phyloP scores from a whole-genome alignment of 2,888 invertebrate species.

The Calameuta pallipes region DNA sequence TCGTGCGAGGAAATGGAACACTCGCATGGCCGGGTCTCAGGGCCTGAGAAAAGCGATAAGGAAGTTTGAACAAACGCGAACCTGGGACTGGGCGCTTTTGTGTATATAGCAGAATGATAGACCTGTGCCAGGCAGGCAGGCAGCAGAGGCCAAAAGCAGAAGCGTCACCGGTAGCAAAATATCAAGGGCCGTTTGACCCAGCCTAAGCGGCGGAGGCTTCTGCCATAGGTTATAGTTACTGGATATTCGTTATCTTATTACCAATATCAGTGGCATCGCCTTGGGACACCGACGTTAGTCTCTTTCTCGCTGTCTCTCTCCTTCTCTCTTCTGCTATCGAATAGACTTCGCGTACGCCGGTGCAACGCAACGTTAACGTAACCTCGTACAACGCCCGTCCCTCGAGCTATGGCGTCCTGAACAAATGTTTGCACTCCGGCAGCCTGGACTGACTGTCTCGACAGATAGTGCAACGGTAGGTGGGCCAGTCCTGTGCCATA shows the following conservation, averaged over 20 bases:
- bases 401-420: conserved; percentile 36
- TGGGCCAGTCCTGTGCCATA: background rate
- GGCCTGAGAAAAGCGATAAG: conserved; percentile 38
- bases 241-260: conserved; percentile 58
- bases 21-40: too few relatives aligned
- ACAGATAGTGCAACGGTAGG: conserved; percentile 8
- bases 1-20: too few relatives aligned
- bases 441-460: conserved; percentile 30
- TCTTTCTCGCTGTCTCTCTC: conserved; percentile 21
- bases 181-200: background rate
- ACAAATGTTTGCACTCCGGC: conserved; percentile 57
- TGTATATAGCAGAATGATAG: conserved; percentile 15
- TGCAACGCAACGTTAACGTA: conserved; percentile 16
- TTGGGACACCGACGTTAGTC: conserved; percentile 10
- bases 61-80: conserved; percentile 42
- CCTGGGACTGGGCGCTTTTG: conserved; percentile 14
- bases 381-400: too few relatives aligned
- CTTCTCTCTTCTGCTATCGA: conserved; percentile 21
- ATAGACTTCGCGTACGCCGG: background rate
- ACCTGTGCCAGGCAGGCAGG: conserved; percentile 6
- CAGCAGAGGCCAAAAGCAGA: too few relatives aligned
- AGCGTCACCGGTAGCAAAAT: too few relatives aligned
- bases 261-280: conserved; percentile 48
- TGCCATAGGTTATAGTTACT: conserved; percentile 13
- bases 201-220: conserved; percentile 12